phyloP scores from a whole-genome alignment of 2,113 vertebrate genomes.

The Motacilla tschutschensis region DNA sequence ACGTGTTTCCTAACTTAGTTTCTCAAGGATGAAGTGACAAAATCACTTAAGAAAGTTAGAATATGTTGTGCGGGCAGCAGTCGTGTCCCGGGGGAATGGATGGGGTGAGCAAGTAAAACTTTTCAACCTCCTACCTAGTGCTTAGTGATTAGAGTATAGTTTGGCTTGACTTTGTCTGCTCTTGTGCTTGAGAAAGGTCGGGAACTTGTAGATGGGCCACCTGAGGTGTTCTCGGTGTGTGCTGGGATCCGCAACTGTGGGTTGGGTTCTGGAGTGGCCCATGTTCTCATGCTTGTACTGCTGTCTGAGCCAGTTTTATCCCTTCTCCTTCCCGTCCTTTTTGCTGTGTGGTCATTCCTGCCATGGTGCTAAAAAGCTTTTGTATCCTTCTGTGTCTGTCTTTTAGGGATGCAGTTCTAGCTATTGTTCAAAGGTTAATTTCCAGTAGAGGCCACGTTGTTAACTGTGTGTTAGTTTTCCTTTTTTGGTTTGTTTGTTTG shows the following conservation, averaged over 20 bases:
- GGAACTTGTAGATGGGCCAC: background rate
- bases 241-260: background rate
- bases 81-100: background rate
- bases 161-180: background rate
- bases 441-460: background rate
- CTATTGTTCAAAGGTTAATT: background rate
- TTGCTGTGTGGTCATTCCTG: background rate
- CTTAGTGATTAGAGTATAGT: fast-evolving
- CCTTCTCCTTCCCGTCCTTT: background rate
- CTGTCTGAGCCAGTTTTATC: background rate
- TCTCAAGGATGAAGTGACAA: background rate
- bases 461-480: background rate
- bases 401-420: background rate
- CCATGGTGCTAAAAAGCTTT: background rate
- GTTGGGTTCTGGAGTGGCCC: background rate
- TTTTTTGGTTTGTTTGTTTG: background rate
- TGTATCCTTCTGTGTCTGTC: background rate
- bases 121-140: background rate
- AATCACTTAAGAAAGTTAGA: background rate
- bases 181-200: background rate
- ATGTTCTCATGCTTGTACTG: fast-evolving
- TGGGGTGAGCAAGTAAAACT: background rate
- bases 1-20: background rate
- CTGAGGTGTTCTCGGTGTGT: background rate
- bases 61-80: background rate